A percentile compares a stretch with the other conserved stretches of the same genome.
phyloP scores from a whole-genome alignment of 2,113 vertebrate genomes.

The Charadrius vociferus region DNA sequence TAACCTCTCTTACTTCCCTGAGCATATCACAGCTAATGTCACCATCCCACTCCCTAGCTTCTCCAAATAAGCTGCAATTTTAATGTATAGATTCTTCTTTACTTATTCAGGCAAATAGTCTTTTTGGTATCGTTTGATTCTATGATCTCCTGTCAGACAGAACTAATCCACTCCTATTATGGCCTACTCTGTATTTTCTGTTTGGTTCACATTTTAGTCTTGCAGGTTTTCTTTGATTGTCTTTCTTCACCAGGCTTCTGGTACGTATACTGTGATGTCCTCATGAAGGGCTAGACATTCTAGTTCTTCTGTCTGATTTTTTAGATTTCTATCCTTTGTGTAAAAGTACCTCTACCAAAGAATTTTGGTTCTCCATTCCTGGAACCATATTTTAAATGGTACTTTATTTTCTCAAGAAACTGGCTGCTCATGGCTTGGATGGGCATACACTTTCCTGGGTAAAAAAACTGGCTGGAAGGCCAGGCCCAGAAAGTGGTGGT shows the following conservation, averaged over 20 bases:
- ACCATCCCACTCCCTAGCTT: not conserved
- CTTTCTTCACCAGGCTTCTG: not conserved
- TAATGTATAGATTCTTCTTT: not conserved
- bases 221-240: not conserved
- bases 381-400: not conserved
- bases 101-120: not conserved
- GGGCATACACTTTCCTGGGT: too few species aligned
- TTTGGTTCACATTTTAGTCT: not conserved
- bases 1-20: not conserved
- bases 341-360: not conserved
- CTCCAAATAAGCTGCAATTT: not conserved
- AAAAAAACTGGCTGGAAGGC: too few species aligned
- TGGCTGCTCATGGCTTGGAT: too few species aligned
- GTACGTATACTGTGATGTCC: not conserved
- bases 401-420: too few species aligned
- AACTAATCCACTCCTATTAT: not conserved
- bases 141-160: not conserved
- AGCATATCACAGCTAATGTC: not conserved
- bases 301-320: not conserved
- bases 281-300: not conserved
- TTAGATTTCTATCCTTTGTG: not conserved
- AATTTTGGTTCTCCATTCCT: not conserved
- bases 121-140: not conserved
- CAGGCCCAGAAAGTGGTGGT: too few species aligned
- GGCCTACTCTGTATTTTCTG: not conserved